Evolutionary conservation across 2,888 invertebrate species (phyloP).

Genomic region (Apamea epomidion): DNA sequence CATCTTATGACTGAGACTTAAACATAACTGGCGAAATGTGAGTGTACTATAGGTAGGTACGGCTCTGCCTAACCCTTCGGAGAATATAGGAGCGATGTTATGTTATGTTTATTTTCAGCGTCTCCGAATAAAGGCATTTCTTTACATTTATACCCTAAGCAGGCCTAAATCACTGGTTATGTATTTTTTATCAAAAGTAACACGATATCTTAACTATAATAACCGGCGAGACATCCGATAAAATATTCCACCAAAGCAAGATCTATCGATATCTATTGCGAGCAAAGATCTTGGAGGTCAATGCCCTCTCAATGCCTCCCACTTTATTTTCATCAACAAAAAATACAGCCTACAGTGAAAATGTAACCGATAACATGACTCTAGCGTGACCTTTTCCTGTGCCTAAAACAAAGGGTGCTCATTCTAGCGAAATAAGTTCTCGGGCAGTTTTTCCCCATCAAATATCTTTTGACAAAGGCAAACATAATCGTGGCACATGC

Average conservation of each 20-base stretch:
- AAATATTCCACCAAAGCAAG: constrained; percentile 21
- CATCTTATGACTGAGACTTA: too few relatives aligned
- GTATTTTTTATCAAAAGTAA: constrained; percentile 19
- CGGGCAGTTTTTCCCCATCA: constrained; percentile 68
- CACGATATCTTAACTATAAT: constrained; percentile 2
- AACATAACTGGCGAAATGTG: neutral
- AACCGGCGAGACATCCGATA: constrained; percentile 5
- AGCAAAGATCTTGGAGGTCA: constrained; percentile 24
- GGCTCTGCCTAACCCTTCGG: neutral
- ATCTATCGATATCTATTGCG: constrained; percentile 16
- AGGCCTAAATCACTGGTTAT: too few relatives aligned
- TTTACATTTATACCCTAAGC: neutral
- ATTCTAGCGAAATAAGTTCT: constrained; percentile 72
- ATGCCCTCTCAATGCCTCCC: constrained; percentile 14
- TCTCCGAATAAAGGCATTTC: neutral
- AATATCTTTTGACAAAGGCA: constrained; percentile 63
- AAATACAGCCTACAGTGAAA: constrained; percentile 64
- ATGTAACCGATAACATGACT: constrained; percentile 66
- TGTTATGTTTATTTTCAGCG: neutral
- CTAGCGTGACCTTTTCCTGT: constrained; percentile 66
- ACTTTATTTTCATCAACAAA: constrained; percentile 57
- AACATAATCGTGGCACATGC: neutral
- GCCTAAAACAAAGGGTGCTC: constrained; percentile 71
- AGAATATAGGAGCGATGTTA: neutral
- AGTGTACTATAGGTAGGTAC: neutral